Conservation (phyloP, 2,113 vertebrate genomes). For the Pomatostomus ruficeps region DNA sequence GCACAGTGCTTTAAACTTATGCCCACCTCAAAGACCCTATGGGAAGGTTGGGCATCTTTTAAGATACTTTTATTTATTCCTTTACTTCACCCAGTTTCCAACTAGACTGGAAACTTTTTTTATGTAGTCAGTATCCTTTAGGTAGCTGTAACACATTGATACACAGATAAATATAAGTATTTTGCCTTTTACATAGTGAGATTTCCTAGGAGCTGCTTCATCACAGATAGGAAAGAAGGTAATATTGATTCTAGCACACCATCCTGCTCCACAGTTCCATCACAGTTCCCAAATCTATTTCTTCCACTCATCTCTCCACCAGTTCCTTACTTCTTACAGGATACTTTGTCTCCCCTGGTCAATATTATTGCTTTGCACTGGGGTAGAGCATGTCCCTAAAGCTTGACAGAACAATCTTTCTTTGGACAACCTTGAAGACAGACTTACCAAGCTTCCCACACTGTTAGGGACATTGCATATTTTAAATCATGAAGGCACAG, state of each 20-base stretch:
- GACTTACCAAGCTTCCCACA: no score
- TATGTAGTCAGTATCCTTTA: not conserved
- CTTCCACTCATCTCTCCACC: not conserved
- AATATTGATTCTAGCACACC: not conserved
- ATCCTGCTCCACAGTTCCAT: not conserved
- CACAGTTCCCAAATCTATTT: not conserved
- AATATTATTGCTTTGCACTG: not conserved
- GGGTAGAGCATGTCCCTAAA: not conserved
- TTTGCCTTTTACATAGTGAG: not conserved
- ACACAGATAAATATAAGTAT: not conserved
- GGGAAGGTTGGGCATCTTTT: not conserved
- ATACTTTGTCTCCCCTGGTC: not conserved
- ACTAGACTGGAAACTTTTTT: not conserved
- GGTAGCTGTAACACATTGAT: not conserved
- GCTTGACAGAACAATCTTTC: not conserved
- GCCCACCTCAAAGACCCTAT: not conserved
- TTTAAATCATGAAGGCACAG: not conserved
- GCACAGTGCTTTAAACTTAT: not conserved
- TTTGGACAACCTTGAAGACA: not conserved
- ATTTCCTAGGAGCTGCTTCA: not conserved
- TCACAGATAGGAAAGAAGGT: not conserved
- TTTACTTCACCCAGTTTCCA: not conserved
- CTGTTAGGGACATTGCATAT: rapidly evolving
- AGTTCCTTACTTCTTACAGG: not conserved
- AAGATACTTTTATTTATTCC: not conserved